Conservation (phyloP, 2,797 vertebrate genomes). For the Parauchenoglanis ngamensis region DNA sequence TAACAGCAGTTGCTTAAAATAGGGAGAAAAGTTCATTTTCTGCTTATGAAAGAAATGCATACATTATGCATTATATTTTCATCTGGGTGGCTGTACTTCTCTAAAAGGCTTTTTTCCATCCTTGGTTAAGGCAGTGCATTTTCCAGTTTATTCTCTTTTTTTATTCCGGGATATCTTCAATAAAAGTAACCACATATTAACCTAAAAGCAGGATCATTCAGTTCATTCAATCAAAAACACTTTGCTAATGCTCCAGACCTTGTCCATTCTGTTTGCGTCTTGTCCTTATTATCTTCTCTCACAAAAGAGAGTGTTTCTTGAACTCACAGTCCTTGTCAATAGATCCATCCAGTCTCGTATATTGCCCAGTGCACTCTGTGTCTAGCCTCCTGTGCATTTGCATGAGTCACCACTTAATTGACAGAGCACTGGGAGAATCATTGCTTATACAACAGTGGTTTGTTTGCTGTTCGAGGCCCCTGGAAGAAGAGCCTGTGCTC, state of each 20-base stretch:
- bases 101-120: conserved; percentile 26
- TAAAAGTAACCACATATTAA: conserved; percentile 19
- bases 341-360: conserved; percentile 11
- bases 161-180: conserved; percentile 10
- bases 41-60: conserved; percentile 27
- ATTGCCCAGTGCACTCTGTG: conserved; percentile 9
- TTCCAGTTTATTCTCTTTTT: conserved; percentile 8
- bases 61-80: conserved; percentile 26
- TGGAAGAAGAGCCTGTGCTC: conserved; percentile 1
- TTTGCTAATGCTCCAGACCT: conserved; percentile 26
- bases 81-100: conserved; percentile 23
- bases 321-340: conserved; percentile 23
- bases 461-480: conserved; percentile 35
- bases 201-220: conserved; percentile 34
- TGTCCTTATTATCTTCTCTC: conserved; percentile 22
- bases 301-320: background rate
- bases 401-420: conserved; percentile 63
- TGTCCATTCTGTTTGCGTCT: conserved; percentile 30
- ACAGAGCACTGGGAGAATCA: conserved; percentile 54
- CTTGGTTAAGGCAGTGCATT: background rate
- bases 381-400: conserved; percentile 44
- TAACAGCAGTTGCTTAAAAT: background rate
- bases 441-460: conserved; percentile 61
- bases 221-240: conserved; percentile 32
- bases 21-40: conserved; percentile 12